Conservation (phyloP, 2,888 invertebrate genomes). For the Polymixis lichenea region DNA sequence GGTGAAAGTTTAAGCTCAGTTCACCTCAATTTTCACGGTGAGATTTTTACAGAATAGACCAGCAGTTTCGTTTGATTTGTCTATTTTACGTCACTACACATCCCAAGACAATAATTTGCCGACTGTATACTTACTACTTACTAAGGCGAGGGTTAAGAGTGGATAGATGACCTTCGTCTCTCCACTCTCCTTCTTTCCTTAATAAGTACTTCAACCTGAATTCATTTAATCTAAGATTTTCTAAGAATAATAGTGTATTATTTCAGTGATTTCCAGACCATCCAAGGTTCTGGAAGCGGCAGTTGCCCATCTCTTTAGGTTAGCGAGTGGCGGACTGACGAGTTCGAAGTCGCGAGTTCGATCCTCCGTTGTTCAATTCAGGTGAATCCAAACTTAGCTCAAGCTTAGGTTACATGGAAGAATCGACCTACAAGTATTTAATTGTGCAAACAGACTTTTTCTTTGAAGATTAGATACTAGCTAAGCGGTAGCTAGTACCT, state of each 20-base stretch:
- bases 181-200: neutral
- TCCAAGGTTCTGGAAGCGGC: neutral
- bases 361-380: neutral
- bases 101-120: neutral
- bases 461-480: too few relatives aligned
- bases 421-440: neutral
- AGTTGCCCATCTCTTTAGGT: neutral
- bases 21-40: too few relatives aligned
- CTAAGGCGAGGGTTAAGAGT: too few relatives aligned
- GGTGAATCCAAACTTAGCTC: neutral
- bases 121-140: neutral
- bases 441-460: neutral
- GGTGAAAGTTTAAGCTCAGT: too few relatives aligned
- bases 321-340: neutral
- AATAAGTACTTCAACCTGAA: neutral
- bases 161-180: neutral
- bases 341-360: neutral
- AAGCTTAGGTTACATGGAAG: neutral
- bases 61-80: neutral
- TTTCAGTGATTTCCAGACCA: neutral
- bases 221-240: neutral
- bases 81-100: neutral
- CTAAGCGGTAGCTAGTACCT: too few relatives aligned
- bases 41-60: too few relatives aligned
- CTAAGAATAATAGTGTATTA: neutral